Conservation (phyloP, 2,797 vertebrate species). For the Enteromius mattozi region DNA sequence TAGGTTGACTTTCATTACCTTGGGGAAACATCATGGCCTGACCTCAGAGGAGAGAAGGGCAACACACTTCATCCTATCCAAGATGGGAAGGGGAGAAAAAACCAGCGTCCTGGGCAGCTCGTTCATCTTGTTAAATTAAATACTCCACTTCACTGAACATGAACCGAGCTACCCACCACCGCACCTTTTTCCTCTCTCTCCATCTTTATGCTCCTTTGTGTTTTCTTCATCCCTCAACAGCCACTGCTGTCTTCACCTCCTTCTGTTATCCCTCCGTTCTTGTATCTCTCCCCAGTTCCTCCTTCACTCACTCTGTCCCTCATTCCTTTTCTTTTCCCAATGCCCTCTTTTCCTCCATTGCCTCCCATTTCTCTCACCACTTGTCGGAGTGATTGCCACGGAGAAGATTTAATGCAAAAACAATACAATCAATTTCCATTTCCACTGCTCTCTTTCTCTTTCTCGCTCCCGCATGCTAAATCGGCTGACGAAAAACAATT, state of each 20-base stretch:
- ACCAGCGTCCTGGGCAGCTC: conserved; percentile 75
- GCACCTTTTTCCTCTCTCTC: conserved; percentile 43
- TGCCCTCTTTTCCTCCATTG: neutral
- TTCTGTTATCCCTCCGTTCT: conserved; percentile 60
- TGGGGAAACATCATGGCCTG: conserved; percentile 62
- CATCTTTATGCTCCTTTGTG: conserved; percentile 55
- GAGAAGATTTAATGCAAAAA: conserved; percentile 76
- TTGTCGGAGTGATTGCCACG: conserved; percentile 63
- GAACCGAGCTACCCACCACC: conserved; percentile 65
- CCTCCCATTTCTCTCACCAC: conserved; percentile 32
- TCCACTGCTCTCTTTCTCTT: conserved; percentile 62
- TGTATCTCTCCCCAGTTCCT: conserved; percentile 58
- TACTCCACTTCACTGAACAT: conserved; percentile 80
- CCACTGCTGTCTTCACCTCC: conserved; percentile 62
- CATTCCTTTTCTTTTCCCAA: conserved; percentile 57
- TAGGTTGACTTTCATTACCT: conserved; percentile 53
- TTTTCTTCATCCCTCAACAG: conserved; percentile 56
- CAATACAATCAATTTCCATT: conserved; percentile 79
- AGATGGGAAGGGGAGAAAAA: conserved; percentile 53
- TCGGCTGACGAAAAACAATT: conserved; percentile 75
- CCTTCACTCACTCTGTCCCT: conserved; percentile 27
- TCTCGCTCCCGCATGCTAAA: conserved; percentile 68
- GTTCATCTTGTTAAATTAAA: conserved; percentile 85
- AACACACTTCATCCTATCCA: conserved; percentile 46
- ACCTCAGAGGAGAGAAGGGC: conserved; percentile 49